phyloP scores from a whole-genome alignment of 1,140 invertebrate genomes.

The Drosophila bifasciata region DNA sequence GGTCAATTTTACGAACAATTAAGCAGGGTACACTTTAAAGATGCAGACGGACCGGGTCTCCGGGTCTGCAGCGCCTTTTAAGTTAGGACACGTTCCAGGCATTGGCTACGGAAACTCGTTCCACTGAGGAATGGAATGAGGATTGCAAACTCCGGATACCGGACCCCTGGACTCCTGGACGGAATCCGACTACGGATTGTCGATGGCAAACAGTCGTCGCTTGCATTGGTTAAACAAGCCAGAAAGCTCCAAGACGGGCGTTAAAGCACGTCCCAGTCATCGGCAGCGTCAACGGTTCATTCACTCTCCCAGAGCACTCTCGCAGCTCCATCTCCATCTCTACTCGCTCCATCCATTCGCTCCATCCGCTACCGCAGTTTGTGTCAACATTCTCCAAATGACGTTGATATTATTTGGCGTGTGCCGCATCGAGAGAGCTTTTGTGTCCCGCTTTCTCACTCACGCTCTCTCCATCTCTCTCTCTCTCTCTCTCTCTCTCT shows the following conservation, averaged over 20 bases:
- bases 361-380: slow-evolving; percentile 31
- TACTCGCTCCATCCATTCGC: neutral
- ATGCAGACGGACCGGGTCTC: neutral
- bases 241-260: slow-evolving; percentile 65
- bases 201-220: slow-evolving; percentile 40
- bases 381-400: slow-evolving; percentile 65
- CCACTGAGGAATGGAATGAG: neutral
- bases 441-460: neutral
- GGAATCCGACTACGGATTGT: no score
- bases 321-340: neutral
- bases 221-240: slow-evolving; percentile 61
- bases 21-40: slow-evolving; percentile 49
- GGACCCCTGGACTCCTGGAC: slow-evolving; percentile 5
- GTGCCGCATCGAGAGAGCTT: slow-evolving; percentile 35
- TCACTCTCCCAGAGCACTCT: slow-evolving; percentile 25
- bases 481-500: neutral
- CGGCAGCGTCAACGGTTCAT: slow-evolving; percentile 43
- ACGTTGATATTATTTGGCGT: slow-evolving; percentile 66
- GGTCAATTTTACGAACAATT: slow-evolving; percentile 61
- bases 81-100: slow-evolving; percentile 20
- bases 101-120: slow-evolving; percentile 15
- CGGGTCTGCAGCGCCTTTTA: neutral
- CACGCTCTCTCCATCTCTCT: neutral
- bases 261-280: slow-evolving; percentile 56
- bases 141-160: no score